Evolutionary conservation across 1,140 invertebrate species (phyloP).

Genomic region (Apocrypta bakeri): DNA sequence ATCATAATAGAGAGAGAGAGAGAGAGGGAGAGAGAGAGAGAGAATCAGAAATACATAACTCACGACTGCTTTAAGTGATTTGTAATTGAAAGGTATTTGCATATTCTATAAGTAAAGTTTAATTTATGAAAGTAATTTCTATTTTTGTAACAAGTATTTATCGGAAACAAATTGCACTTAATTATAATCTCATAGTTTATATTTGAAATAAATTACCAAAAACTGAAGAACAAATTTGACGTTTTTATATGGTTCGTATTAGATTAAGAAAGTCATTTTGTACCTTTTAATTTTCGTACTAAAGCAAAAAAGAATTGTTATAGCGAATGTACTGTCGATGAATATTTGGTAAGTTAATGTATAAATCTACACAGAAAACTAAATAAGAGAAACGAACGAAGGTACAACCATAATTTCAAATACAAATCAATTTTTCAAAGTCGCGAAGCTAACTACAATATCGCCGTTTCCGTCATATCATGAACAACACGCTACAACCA

Average conservation of each 20-base stretch:
- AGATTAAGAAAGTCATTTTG: neutral
- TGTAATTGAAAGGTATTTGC: slow-evolving; percentile 27
- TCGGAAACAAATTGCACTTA: neutral
- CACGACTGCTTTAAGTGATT: slow-evolving; percentile 12
- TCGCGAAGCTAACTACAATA: neutral
- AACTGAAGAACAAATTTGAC: neutral
- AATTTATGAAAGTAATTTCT: slow-evolving; percentile 1
- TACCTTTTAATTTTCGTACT: neutral
- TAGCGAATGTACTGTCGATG: neutral
- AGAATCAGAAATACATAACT: neutral
- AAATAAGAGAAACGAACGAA: neutral
- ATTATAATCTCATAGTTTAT: slow-evolving; percentile 4
- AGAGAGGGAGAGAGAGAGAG: neutral
- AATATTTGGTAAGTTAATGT: neutral
- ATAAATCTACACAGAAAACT: neutral
- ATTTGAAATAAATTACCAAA: slow-evolving; percentile 21
- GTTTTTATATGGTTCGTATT: slow-evolving; percentile 5
- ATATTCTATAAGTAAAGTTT: neutral
- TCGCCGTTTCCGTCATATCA: neutral
- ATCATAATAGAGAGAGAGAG: neutral
- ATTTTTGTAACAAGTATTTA: slow-evolving; percentile 34
- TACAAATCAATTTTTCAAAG: neutral
- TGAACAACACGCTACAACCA: neutral
- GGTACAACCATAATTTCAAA: neutral
- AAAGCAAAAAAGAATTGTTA: too few species aligned